Percentiles rank a stretch among this genome's conserved stretches.
These are phyloP conservation scores for Platycheirus albimanus DNA, from an alignment of 2,888 invertebrate species.

Conservation along the genomic window DNA sequence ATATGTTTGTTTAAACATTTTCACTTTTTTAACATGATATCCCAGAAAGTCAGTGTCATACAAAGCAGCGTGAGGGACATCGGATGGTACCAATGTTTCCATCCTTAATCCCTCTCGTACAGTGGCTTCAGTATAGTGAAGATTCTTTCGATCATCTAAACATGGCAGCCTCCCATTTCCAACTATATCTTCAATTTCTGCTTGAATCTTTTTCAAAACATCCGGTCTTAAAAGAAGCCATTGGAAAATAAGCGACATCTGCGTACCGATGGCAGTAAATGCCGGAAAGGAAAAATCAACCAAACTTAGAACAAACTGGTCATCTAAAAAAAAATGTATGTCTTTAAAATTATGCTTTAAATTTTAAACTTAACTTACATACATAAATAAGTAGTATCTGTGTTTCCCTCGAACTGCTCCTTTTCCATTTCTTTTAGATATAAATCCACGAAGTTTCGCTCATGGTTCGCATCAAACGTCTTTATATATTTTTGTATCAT, in stretches of 20 bases:
- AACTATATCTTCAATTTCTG: constrained; percentile 86
- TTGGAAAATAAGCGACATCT: constrained; percentile 84
- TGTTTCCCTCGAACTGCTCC: constrained; percentile 79
- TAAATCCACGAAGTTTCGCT: constrained; percentile 86
- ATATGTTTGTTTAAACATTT: background rate
- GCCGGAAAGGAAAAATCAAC: constrained; percentile 86
- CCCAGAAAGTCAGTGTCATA: constrained; percentile 84
- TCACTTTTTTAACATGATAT: constrained; percentile 85
- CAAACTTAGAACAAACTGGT: constrained; percentile 85
- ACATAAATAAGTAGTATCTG: constrained; percentile 84
- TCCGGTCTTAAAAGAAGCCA: constrained; percentile 85
- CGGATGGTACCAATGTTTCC: constrained; percentile 86
- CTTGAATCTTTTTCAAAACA: constrained; percentile 84
- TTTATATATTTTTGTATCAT: constrained; percentile 83
- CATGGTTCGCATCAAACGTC: constrained; percentile 82
- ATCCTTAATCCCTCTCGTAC: constrained; percentile 85
- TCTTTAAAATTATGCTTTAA: no score
- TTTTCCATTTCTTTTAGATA: constrained; percentile 85
- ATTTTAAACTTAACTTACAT: constrained; percentile 78
- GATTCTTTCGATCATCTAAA: constrained; percentile 85
- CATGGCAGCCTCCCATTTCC: constrained; percentile 85
- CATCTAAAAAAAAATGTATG: constrained; percentile 81
- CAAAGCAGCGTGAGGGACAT: constrained; percentile 84
- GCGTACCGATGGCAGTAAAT: constrained; percentile 83
- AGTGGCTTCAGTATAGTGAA: constrained; percentile 86